Base-by-base conservation (phyloP, 1,140 invertebrate species). In the Prorops nasuta region DNA sequence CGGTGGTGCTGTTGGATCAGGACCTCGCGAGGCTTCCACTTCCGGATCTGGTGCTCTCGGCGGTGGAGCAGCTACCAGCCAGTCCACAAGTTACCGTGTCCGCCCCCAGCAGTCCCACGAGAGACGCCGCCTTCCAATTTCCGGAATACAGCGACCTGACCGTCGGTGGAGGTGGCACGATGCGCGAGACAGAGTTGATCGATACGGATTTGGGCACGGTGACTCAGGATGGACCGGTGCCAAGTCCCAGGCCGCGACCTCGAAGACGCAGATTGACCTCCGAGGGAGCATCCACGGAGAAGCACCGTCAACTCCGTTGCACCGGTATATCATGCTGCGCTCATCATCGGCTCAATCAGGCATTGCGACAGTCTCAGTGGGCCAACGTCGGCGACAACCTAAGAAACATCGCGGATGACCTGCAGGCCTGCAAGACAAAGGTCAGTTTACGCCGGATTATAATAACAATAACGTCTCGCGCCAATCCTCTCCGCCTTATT, bases 391-490 rank as follows among this genome's bases (percentile, higher is more conserved):
- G 76, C 1, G 63, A 74, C 16, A 77, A 75, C 46, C 68, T 78
- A 31, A 67, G 76, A 58, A 76, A 71, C 56, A 77, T 78, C 46
- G 76, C 76, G 44, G 74, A 76, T 21, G 76, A 78, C 47, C 76
- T 76, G 39, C 73, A 78, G 22, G 74, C 73, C 14, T 71, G 71
- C 37, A 73, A 69, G 56, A 74, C 69, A 43, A 78, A 77, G 74
- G 76, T 77, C 46, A 63, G 64, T 51, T 10, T 8, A 42, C 4
- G 24, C 24, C 24, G 24, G 24, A 28, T 28, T 28, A 28, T 10
- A 10, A 4, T 4, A 28, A 28, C 10, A 10, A 28, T 28, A 28
- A 28, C 24, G 24, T 28, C 24, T 28, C 24, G 8, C 18, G n/a
- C n/a, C n/a, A n/a, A n/a, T n/a, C n/a, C n/a, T n/a, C n/a, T n/a